Evolutionary conservation across 1,140 invertebrate genomes (phyloP).

Genomic region (Adelges cooleyi): DNA sequence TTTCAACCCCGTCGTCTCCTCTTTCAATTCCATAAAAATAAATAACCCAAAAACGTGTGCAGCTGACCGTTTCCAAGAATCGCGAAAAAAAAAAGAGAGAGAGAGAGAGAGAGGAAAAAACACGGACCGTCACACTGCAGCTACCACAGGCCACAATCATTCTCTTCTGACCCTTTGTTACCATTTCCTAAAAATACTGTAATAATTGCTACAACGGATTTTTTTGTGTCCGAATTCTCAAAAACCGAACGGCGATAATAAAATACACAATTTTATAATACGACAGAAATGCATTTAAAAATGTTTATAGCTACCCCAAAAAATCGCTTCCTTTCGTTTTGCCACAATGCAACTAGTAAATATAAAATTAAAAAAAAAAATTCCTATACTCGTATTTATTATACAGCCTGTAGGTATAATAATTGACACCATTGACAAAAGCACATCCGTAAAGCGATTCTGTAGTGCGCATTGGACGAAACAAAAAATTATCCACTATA

Average conservation of each 20-base stretch:
- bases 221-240: conserved; percentile 23
- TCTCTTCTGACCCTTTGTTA: conserved; percentile 18
- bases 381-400: too few species aligned
- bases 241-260: not conserved
- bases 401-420: too few species aligned
- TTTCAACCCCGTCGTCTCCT: conserved; percentile 27
- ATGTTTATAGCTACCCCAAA: too few species aligned
- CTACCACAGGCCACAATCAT: conserved; percentile 13
- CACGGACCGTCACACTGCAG: not conserved
- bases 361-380: too few species aligned
- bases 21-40: conserved; percentile 29
- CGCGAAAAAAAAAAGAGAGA: conserved; percentile 18
- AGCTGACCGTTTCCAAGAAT: conserved; percentile 26
- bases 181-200: conserved; percentile 17
- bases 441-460: too few species aligned
- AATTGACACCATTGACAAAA: too few species aligned
- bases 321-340: too few species aligned
- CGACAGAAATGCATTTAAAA: not conserved
- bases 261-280: conserved; percentile 21
- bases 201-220: conserved; percentile 26
- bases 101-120: conserved; percentile 3
- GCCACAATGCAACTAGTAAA: too few species aligned
- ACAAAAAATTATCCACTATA: too few species aligned
- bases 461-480: too few species aligned
- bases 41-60: conserved; percentile 29